A percentile compares a stretch with the other conserved stretches of the same genome.
Evolutionary conservation across 1,140 invertebrate genomes (phyloP).

Genomic region (Centruroides sculpturatus): DNA sequence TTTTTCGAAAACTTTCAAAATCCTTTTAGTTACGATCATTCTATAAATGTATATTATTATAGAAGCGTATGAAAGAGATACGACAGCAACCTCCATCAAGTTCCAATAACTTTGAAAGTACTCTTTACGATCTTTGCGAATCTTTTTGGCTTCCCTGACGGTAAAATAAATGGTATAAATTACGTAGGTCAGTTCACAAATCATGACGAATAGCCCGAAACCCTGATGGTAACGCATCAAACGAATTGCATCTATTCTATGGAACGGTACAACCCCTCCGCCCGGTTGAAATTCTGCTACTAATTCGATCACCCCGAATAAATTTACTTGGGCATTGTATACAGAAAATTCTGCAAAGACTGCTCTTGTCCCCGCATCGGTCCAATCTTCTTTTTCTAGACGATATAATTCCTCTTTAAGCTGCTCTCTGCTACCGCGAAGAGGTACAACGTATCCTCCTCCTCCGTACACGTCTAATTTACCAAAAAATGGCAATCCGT

Average conservation of each 20-base stretch:
- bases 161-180: slow-evolving; percentile 37
- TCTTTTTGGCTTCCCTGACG: slow-evolving; percentile 26
- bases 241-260: slow-evolving; percentile 34
- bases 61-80: slow-evolving; percentile 29
- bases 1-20: slow-evolving; percentile 29
- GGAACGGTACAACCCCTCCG: slow-evolving; percentile 35
- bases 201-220: slow-evolving; percentile 24
- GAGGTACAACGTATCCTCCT: slow-evolving; percentile 38
- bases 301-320: slow-evolving; percentile 36
- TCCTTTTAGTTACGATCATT: slow-evolving; percentile 29
- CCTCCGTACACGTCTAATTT: slow-evolving; percentile 34
- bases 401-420: slow-evolving; percentile 25
- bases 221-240: slow-evolving; percentile 28
- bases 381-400: slow-evolving; percentile 34
- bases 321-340: slow-evolving; percentile 40
- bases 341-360: slow-evolving; percentile 41
- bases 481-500: slow-evolving; percentile 34
- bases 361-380: slow-evolving; percentile 38
- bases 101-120: slow-evolving; percentile 38
- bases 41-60: slow-evolving; percentile 35
- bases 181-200: slow-evolving; percentile 29
- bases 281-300: slow-evolving; percentile 36
- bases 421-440: slow-evolving; percentile 29
- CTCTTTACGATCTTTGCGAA: slow-evolving; percentile 24
- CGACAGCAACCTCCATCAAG: slow-evolving; percentile 31